A percentile compares a stretch with the other conserved stretches of the same genome.
Evolutionary conservation across 2,797 vertebrate species (phyloP).

Genomic region (Pseudochirops corinnae): DNA sequence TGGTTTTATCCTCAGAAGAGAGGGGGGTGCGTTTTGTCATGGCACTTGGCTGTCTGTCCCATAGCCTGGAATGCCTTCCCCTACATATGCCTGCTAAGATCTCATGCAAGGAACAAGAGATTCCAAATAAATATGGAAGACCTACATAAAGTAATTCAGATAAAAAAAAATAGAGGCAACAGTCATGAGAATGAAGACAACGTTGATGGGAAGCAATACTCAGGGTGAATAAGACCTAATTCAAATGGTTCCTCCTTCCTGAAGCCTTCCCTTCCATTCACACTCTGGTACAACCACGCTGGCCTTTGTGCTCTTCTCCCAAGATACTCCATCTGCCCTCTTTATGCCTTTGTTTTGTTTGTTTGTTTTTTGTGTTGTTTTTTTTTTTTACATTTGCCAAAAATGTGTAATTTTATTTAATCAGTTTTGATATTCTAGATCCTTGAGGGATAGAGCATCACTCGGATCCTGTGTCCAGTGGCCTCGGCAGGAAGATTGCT

Average conservation of each 20-base stretch:
- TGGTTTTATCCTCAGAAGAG: neutral
- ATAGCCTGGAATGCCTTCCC: neutral
- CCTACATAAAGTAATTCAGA: neutral
- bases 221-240: neutral
- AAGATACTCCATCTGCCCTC: too few relatives aligned
- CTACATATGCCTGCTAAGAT: neutral
- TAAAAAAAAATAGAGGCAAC: neutral
- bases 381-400: too few relatives aligned
- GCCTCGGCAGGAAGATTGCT: too few relatives aligned
- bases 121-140: neutral
- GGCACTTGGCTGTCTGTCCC: neutral
- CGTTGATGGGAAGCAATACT: neutral
- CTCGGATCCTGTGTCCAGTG: too few relatives aligned
- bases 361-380: too few relatives aligned
- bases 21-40: neutral
- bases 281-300: neutral
- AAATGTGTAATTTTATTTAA: too few relatives aligned
- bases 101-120: neutral
- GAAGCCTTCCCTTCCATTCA: neutral
- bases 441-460: too few relatives aligned
- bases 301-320: neutral
- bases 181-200: neutral
- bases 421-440: too few relatives aligned
- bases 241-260: neutral
- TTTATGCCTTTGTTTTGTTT: neutral